Percentiles rank a stretch among this genome's conserved stretches.
Conservation (phyloP, 2,888 invertebrate species). For the Aplocera efformata region DNA sequence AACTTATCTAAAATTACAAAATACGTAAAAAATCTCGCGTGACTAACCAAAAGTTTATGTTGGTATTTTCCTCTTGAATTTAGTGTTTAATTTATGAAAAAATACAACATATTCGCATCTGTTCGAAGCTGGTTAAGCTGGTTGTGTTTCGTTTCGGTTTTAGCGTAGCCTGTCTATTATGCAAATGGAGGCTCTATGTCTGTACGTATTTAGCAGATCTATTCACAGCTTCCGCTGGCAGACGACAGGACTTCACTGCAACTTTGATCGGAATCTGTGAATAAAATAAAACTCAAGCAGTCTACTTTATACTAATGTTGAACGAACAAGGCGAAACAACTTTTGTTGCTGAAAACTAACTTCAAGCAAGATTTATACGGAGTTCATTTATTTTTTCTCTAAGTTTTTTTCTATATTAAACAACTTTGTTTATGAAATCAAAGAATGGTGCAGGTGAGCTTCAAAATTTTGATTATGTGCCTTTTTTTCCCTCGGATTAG, state of each 20-base stretch:
- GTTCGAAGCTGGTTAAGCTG: conserved; percentile 44
- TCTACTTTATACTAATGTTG: conserved; percentile 33
- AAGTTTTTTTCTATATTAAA: no score
- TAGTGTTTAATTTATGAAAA: conserved; percentile 52
- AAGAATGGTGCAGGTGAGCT: no score
- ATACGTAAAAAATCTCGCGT: conserved; percentile 53
- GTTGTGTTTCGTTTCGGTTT: conserved; percentile 42
- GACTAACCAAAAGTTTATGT: conserved; percentile 52
- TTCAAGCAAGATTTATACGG: no score
- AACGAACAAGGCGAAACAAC: conserved; percentile 20
- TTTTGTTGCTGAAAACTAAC: conserved; percentile 20
- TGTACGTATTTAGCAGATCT: conserved; percentile 63
- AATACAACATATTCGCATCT: conserved; percentile 39
- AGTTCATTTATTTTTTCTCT: no score
- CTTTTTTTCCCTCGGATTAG: no score
- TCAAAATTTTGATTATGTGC: no score
- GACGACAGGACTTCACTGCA: conserved; percentile 41
- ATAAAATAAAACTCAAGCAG: conserved; percentile 35
- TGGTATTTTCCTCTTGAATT: conserved; percentile 46
- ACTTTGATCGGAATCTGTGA: conserved; percentile 41
- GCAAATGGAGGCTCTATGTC: conserved; percentile 57
- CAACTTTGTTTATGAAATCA: no score
- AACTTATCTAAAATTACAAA: conserved; percentile 22
- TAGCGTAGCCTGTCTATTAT: conserved; percentile 60
- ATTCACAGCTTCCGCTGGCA: conserved; percentile 49